Evolutionary conservation across 2,797 vertebrate species (phyloP).

Genomic region (Sciurus carolinensis): DNA sequence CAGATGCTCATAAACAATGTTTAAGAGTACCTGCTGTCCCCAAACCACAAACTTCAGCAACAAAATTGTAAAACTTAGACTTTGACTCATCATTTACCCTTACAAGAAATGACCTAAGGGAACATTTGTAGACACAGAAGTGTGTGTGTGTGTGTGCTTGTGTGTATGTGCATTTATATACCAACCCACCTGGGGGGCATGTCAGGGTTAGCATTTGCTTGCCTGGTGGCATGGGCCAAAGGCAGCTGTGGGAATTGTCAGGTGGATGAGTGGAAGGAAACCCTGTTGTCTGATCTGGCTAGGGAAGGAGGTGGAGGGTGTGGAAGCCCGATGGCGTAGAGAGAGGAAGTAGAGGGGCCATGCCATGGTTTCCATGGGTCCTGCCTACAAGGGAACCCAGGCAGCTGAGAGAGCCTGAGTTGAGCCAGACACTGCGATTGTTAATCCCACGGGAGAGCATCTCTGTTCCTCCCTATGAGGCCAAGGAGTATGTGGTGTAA

Average conservation of each 20-base stretch:
- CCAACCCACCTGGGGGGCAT: too few relatives aligned
- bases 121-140: too few relatives aligned
- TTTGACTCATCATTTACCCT: too few relatives aligned
- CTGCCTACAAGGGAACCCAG: not conserved
- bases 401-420: not conserved
- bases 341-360: not conserved
- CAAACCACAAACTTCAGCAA: too few relatives aligned
- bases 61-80: too few relatives aligned
- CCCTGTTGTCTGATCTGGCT: not conserved
- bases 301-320: not conserved
- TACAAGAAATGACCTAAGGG: too few relatives aligned
- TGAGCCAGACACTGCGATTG: not conserved
- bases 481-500: not conserved
- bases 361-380: not conserved
- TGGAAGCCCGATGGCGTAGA: not conserved
- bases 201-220: not conserved
- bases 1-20: not conserved
- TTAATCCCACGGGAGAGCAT: not conserved
- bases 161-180: too few relatives aligned
- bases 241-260: not conserved
- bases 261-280: not conserved
- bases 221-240: not conserved
- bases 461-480: not conserved
- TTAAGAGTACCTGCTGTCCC: not conserved
- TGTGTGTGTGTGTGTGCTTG: too few relatives aligned